Percentiles rank a stretch among this genome's conserved stretches.
Conservation (phyloP, 2,888 invertebrate genomes). For the Trissoscelio sp. region DNA sequence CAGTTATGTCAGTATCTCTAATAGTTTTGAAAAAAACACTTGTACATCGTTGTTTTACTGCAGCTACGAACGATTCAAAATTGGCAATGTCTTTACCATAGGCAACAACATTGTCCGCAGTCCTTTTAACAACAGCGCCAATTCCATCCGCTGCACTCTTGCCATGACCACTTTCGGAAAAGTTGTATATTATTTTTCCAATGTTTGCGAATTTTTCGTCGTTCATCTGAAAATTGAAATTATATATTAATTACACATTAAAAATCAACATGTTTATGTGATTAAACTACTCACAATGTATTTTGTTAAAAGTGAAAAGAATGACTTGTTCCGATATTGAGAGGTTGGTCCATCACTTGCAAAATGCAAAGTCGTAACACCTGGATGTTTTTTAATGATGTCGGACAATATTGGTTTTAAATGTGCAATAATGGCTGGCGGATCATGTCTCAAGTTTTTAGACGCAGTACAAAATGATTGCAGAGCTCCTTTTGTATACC, state of each 20-base stretch:
- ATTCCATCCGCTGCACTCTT: slow-evolving; percentile 52
- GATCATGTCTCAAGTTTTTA: slow-evolving; percentile 43
- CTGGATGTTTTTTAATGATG: too few relatives aligned
- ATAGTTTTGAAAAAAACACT: not conserved
- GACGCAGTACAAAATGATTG: slow-evolving; percentile 50
- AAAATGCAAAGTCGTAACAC: slow-evolving; percentile 23
- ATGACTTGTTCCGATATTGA: slow-evolving; percentile 33
- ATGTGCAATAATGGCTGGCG: slow-evolving; percentile 47
- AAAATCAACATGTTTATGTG: too few relatives aligned
- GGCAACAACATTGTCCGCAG: slow-evolving; percentile 39
- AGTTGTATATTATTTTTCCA: slow-evolving; percentile 16
- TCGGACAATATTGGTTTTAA: slow-evolving; percentile 28
- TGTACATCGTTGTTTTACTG: not conserved
- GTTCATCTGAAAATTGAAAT: too few relatives aligned
- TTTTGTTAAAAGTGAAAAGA: slow-evolving; percentile 31
- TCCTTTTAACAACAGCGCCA: slow-evolving; percentile 39
- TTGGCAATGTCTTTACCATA: slow-evolving; percentile 14
- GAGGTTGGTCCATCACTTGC: slow-evolving; percentile 34
- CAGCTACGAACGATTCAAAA: slow-evolving; percentile 4
- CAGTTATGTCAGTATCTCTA: not conserved
- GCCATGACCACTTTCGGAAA: slow-evolving; percentile 52
- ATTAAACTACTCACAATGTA: slow-evolving; percentile 7
- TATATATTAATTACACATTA: too few relatives aligned
- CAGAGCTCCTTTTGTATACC: slow-evolving; percentile 10
- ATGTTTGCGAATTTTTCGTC: too few relatives aligned